Percentiles rank a stretch among this genome's conserved stretches.
Conservation (phyloP, 2,113 vertebrate species). For the Pholis gunnellus region DNA sequence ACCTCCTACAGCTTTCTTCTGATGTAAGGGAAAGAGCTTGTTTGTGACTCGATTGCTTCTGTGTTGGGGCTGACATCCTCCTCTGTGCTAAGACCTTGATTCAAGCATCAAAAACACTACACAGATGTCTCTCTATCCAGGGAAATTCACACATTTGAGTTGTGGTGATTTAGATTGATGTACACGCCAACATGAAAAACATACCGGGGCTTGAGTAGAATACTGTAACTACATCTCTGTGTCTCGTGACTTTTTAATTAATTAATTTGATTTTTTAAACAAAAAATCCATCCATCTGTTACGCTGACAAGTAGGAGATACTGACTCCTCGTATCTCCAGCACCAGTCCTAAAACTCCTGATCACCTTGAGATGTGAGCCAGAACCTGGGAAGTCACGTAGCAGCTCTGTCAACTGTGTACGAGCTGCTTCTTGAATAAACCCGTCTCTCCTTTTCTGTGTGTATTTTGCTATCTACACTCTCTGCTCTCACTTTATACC, state of each 20-base stretch:
- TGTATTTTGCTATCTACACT: neutral
- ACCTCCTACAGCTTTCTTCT: neutral
- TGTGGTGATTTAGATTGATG: neutral
- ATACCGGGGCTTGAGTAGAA: neutral
- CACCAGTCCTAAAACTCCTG: neutral
- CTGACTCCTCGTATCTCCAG: neutral
- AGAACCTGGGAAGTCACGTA: neutral
- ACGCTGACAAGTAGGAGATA: neutral
- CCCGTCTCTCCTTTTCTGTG: neutral
- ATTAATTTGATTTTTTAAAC: too few species aligned
- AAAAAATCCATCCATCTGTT: neutral
- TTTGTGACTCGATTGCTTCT: neutral
- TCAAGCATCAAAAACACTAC: neutral
- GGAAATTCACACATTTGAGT: neutral
- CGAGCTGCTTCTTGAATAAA: neutral
- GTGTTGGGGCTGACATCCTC: neutral
- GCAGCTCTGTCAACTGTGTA: neutral
- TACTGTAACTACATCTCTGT: neutral
- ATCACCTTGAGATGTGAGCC: slow-evolving; percentile 1
- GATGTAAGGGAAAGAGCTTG: neutral
- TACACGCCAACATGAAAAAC: neutral
- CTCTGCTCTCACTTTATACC: neutral
- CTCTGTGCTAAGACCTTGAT: neutral
- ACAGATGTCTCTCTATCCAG: neutral
- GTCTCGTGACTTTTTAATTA: neutral